Percentiles rank a stretch among this genome's conserved stretches.
Conservation (phyloP, 2,888 invertebrate species). For the Heliconius sara region DNA sequence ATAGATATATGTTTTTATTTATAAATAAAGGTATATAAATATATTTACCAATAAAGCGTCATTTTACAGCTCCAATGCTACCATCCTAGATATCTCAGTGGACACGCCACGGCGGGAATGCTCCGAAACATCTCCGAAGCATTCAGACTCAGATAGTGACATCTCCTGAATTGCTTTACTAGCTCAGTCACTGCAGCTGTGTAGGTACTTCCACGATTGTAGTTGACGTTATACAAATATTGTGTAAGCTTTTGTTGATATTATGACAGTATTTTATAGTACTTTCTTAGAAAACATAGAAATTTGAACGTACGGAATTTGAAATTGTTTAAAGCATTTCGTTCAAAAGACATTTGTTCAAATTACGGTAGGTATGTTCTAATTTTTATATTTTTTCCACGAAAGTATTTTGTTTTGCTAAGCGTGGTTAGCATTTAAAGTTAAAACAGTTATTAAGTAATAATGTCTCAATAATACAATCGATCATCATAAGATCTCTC, state of each 20-base stretch:
- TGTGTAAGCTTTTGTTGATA: too few relatives aligned
- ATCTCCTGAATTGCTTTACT: constrained; percentile 16
- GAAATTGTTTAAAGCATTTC: neutral
- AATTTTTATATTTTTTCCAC: too few relatives aligned
- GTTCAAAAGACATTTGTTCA: too few relatives aligned
- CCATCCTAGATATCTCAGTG: constrained; percentile 29
- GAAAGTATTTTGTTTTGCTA: too few relatives aligned
- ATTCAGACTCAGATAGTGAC: constrained; percentile 31
- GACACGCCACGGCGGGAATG: constrained; percentile 35
- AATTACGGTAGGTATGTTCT: too few relatives aligned
- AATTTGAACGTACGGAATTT: neutral
- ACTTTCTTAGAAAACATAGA: neutral
- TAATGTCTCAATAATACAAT: too few relatives aligned
- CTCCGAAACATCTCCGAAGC: constrained; percentile 36
- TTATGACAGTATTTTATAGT: neutral
- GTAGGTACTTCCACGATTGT: neutral
- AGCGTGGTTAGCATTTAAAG: too few relatives aligned
- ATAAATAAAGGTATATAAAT: too few relatives aligned
- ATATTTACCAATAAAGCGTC: neutral
- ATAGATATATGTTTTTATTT: too few relatives aligned
- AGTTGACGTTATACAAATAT: neutral
- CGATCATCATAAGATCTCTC: too few relatives aligned
- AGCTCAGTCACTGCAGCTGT: neutral
- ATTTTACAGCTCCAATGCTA: constrained; percentile 20
- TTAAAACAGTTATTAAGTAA: too few relatives aligned